A percentile compares a stretch with the other conserved stretches of the same genome.
These are phyloP conservation scores for Phalacrocorax aristotelis DNA, from an alignment of 2,113 vertebrate genomes.

Conservation along the genomic window DNA sequence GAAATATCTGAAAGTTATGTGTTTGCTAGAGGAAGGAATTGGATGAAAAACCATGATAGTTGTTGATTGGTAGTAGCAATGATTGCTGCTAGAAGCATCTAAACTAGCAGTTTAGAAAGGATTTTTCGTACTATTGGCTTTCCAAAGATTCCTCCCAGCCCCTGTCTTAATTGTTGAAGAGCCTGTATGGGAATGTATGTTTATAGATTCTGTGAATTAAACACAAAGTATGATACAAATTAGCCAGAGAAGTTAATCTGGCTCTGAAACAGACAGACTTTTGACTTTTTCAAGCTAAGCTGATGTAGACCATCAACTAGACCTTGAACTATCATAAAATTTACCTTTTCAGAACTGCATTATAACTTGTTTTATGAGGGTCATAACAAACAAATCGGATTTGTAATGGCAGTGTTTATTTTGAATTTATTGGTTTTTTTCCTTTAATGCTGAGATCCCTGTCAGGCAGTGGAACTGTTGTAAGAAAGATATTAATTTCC, in stretches of 20 bases:
- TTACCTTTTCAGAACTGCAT: neutral
- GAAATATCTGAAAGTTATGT: neutral
- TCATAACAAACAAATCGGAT: neutral
- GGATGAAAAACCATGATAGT: neutral
- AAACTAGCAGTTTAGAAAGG: neutral
- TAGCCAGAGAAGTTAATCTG: neutral
- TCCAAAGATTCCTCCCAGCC: neutral
- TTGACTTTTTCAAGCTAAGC: neutral
- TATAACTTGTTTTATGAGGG: neutral
- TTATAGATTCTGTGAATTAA: neutral
- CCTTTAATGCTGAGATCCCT: neutral
- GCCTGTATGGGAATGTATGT: neutral
- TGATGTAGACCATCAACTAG: neutral
- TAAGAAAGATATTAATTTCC: neutral
- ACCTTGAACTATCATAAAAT: neutral
- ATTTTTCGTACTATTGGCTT: neutral
- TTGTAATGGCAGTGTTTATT: neutral
- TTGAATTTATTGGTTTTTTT: neutral
- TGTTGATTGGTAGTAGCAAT: neutral
- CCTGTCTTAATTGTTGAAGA: neutral
- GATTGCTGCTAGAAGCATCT: neutral
- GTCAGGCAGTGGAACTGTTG: neutral
- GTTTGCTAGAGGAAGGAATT: neutral
- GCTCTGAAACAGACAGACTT: neutral
- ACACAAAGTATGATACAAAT: neutral